Evolutionary conservation across 2,888 invertebrate genomes (phyloP), one percentile per base, ranked within the genome.

Genomic region (Heliconius hortense): DNA sequence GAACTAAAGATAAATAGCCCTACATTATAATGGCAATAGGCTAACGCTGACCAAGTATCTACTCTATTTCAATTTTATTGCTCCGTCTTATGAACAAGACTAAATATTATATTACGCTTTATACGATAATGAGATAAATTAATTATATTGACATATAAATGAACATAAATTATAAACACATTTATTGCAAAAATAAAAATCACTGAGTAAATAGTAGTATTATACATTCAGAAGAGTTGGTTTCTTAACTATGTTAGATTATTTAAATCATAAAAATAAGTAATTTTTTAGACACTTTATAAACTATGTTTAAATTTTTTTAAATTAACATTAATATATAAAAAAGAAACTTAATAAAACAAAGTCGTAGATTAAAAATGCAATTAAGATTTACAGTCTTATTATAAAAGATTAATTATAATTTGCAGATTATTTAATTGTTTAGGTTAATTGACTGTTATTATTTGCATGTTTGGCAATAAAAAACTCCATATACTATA

Each of bases 1-100:
- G 78, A 77, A 81, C 76, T 63, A 63, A 71, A 77, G 71, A 77
- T 77, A 80, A 82, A 82, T 82, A 81, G 82, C 82, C 82, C 82
- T 82, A 82, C 77, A 75, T 39, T 63, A 39, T 15, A 63, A 66
- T 69, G 69, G 73, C 72, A 63, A 66, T 59, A 70, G 35, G 31
- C 56, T 63, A 31, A 74, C 53, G 48, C 8, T 10, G 63, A 31
- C 39, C n/a, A 59, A 26, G 64, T 62, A 53, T 39, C 56, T 56
- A 35, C 13, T 75, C 59, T 64, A 39, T 71, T 63, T 70, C 39
- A 28, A 71, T 64, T 28, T 59, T 71, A 75, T 75, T n/a, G 39
- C 24, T 35, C 11, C 39, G 64, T 53, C 10, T 35, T 67, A 73
- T 59, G 26, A 64, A 28, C 28, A 39, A 43, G 11, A 24, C 11